A percentile compares a stretch with the other conserved stretches of the same genome.
Conservation (phyloP, 2,888 invertebrate genomes). For the Cantharis nigra region DNA sequence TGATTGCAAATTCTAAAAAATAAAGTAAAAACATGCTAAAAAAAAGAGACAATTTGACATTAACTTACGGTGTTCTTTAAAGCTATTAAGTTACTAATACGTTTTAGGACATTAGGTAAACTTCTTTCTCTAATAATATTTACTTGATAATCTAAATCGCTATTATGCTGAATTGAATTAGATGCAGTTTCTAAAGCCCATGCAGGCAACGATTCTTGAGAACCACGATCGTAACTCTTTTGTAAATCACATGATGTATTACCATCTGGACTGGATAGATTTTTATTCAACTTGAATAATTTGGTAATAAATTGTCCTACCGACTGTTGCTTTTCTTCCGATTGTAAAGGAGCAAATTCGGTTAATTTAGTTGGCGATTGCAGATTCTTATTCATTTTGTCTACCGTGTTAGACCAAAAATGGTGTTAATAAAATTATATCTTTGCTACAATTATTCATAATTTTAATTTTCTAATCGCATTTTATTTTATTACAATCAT, state of each 20-base stretch:
- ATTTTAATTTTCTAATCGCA: neutral
- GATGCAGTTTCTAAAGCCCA: constrained; percentile 49
- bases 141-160: constrained; percentile 49
- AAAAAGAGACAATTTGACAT: neutral
- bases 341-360: constrained; percentile 78
- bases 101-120: constrained; percentile 81
- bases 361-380: constrained; percentile 72
- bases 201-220: constrained; percentile 48
- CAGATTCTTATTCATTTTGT: constrained; percentile 62
- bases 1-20: constrained; percentile 66
- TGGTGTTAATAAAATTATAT: neutral
- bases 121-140: constrained; percentile 74
- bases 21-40: neutral
- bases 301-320: constrained; percentile 76
- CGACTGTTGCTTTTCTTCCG: constrained; percentile 74
- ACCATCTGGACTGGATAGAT: constrained; percentile 55
- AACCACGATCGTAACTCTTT: constrained; percentile 37
- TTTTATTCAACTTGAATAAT: constrained; percentile 71
- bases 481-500: neutral
- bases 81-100: constrained; percentile 87
- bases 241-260: constrained; percentile 38
- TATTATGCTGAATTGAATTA: constrained; percentile 48
- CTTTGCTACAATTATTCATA: neutral
- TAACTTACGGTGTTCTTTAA: constrained; percentile 74
- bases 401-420: neutral